Percentiles rank a stretch among this genome's conserved stretches.
Evolutionary conservation across 2,113 vertebrate genomes (phyloP).

Genomic region (Plecotus auritus): DNA sequence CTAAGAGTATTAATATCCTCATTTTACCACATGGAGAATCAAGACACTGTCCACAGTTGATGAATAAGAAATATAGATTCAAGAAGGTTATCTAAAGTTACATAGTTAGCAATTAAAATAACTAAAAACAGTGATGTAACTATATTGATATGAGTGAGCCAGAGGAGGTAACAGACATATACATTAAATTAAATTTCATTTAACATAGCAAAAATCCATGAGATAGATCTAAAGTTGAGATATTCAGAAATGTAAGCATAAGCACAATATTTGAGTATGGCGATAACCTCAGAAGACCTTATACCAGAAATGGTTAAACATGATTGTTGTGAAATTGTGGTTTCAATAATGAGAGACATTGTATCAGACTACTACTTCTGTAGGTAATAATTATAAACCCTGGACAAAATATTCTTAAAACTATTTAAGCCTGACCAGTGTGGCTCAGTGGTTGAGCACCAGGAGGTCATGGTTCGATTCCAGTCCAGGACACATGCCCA

Average conservation of each 20-base stretch:
- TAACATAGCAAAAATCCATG: neutral
- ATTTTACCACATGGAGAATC: neutral
- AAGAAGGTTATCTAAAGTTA: neutral
- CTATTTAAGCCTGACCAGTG: too few relatives aligned
- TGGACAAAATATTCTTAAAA: neutral
- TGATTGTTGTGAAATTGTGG: neutral
- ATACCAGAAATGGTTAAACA: conserved; percentile 3
- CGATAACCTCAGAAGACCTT: neutral
- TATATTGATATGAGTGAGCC: neutral
- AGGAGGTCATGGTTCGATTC: too few relatives aligned
- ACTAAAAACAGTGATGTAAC: neutral
- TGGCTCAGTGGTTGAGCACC: too few relatives aligned
- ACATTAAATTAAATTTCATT: neutral
- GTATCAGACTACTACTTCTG: neutral
- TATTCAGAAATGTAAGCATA: neutral
- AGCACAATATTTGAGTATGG: neutral
- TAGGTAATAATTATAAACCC: neutral
- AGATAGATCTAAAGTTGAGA: neutral
- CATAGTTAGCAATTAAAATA: neutral
- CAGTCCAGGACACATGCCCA: too few relatives aligned
- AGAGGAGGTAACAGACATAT: neutral
- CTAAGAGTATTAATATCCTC: neutral
- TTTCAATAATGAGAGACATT: conserved; percentile 10
- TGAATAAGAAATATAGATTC: neutral
- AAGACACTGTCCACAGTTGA: neutral